These are phyloP conservation scores for Sphyrna mokarran DNA, from an alignment of 2,113 vertebrate species.

Conservation along the genomic window DNA sequence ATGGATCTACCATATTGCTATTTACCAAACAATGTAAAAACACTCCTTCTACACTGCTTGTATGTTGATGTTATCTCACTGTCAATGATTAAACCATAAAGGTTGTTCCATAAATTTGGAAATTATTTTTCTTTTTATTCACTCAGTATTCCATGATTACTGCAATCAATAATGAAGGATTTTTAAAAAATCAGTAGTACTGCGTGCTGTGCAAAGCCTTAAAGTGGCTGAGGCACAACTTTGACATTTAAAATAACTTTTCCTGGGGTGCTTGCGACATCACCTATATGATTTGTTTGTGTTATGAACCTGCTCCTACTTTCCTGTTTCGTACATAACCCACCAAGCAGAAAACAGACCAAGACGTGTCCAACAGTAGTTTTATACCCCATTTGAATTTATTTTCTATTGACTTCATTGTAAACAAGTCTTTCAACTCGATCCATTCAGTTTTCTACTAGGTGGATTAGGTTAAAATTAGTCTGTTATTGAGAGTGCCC, in stretches of 20 bases:
- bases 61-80: neutral
- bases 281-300: neutral
- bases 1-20: neutral
- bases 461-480: neutral
- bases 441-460: neutral
- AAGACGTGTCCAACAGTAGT: neutral
- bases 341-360: neutral
- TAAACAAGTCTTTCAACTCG: neutral
- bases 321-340: neutral
- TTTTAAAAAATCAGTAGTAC: neutral
- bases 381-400: neutral
- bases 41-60: neutral
- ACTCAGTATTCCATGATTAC: neutral
- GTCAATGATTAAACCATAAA: neutral
- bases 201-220: neutral
- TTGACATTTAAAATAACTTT: neutral
- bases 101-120: neutral
- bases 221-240: neutral
- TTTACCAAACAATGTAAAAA: neutral
- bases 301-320: neutral
- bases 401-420: neutral
- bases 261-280: neutral
- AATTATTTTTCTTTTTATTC: neutral
- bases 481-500: neutral
- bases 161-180: neutral